A percentile compares a stretch with the other conserved stretches of the same genome.
phyloP scores from a whole-genome alignment of 2,888 invertebrate species.

The Drosophila subsilvestris region DNA sequence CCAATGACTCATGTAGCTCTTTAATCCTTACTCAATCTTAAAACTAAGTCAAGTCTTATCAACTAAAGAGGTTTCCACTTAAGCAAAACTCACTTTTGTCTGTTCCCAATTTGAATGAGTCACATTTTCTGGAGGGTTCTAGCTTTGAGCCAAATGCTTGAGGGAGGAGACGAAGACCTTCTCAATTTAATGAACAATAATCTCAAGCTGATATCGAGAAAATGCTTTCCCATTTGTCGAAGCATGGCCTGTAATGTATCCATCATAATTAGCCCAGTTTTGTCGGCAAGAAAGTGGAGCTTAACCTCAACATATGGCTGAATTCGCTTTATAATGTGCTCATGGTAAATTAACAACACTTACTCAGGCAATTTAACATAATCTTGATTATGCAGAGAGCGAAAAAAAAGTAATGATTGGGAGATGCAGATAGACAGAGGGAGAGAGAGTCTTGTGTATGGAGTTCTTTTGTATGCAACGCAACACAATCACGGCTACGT shows the following conservation, averaged over 20 bases:
- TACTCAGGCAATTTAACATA: conserved; percentile 77
- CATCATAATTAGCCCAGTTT: conserved; percentile 70
- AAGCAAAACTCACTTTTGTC: neutral
- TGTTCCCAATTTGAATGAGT: neutral
- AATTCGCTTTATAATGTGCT: conserved; percentile 75
- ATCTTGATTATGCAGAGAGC: conserved; percentile 68
- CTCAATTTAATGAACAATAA: conserved; percentile 16
- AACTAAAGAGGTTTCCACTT: neutral
- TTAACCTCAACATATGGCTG: conserved; percentile 62
- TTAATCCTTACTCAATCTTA: neutral
- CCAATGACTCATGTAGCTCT: conserved; percentile 11
- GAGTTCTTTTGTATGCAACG: conserved; percentile 57
- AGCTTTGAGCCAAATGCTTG: neutral
- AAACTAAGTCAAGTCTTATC: conserved; percentile 11
- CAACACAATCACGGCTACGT: conserved; percentile 46
- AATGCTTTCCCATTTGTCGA: conserved; percentile 18
- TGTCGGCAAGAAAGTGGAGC: conserved; percentile 66
- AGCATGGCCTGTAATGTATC: conserved; percentile 57
- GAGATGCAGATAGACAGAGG: conserved; percentile 11
- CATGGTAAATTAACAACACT: conserved; percentile 75
- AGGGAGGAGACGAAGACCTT: neutral
- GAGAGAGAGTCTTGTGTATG: conserved; percentile 37
- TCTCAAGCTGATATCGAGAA: conserved; percentile 25
- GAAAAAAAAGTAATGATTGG: conserved; percentile 28
- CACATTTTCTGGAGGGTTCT: neutral